phyloP scores from a whole-genome alignment of 2,113 vertebrate species.

The Onychostoma macrolepis region DNA sequence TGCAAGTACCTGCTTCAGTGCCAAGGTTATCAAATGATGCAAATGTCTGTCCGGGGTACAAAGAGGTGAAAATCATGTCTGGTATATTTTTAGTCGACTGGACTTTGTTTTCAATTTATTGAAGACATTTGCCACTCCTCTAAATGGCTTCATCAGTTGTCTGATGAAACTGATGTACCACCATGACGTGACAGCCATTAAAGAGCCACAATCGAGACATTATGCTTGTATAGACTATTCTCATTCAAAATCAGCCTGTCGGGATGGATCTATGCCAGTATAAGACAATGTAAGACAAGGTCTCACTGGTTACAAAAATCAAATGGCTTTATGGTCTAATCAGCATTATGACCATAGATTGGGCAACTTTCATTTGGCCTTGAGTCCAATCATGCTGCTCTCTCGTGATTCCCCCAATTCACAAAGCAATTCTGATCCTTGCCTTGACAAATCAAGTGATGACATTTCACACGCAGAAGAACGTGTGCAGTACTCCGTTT shows the following conservation, averaged over 20 bases:
- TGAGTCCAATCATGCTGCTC: conserved; percentile 16
- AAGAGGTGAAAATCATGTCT: conserved; percentile 23
- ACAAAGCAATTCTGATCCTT: conserved; percentile 23
- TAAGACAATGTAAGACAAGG: not conserved
- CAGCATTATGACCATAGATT: conserved; percentile 41
- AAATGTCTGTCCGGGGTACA: conserved; percentile 36
- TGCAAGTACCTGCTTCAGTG: conserved; percentile 18
- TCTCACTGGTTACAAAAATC: not conserved
- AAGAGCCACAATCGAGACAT: not conserved
- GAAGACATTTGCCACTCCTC: not conserved
- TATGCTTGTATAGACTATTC: not conserved
- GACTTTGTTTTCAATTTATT: not conserved
- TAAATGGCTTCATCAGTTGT: not conserved
- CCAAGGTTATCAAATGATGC: conserved; percentile 35
- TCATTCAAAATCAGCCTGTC: not conserved
- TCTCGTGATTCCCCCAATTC: conserved; percentile 2
- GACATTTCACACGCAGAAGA: conserved; percentile 11
- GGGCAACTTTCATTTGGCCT: conserved; percentile 41
- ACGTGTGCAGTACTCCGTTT: not conserved
- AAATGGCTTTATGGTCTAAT: conserved; percentile 16
- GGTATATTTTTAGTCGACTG: not conserved
- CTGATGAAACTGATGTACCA: conserved; percentile 19
- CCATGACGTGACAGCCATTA: not conserved
- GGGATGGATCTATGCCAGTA: not conserved
- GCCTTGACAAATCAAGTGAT: conserved; percentile 16